Evolutionary conservation across 2,113 vertebrate genomes (phyloP).

Genomic region (Panthera uncia): DNA sequence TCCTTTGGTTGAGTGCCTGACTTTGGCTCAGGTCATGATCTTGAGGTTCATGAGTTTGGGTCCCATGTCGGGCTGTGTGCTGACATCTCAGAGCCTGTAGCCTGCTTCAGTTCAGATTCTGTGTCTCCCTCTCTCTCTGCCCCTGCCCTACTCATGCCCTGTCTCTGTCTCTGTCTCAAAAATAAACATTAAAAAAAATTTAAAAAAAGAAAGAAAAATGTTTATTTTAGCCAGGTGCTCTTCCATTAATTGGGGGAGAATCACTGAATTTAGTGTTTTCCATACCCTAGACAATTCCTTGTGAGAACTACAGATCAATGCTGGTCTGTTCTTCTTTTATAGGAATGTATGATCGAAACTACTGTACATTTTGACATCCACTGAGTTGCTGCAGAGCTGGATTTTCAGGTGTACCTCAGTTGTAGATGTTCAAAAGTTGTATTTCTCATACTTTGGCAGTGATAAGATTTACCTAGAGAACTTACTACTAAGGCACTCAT

Average conservation of each 20-base stretch:
- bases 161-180: too few species aligned
- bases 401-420: not conserved
- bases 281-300: not conserved
- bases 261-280: not conserved
- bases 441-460: not conserved
- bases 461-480: not conserved
- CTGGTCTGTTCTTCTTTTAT: not conserved
- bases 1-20: too few species aligned
- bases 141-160: too few species aligned
- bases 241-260: not conserved
- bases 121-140: too few species aligned
- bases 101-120: too few species aligned
- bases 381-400: not conserved
- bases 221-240: not conserved
- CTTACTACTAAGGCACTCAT: not conserved
- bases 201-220: too few species aligned
- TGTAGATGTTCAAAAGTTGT: not conserved
- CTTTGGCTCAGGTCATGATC: too few species aligned
- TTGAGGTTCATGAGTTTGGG: too few species aligned
- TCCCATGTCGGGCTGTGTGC: too few species aligned
- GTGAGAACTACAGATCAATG: not conserved
- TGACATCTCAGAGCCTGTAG: too few species aligned
- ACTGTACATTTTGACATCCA: not conserved
- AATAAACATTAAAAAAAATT: too few species aligned
- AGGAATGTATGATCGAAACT: not conserved